Base-by-base conservation (phyloP, 2,888 invertebrate species). In the Gandaritis pyraliata region DNA sequence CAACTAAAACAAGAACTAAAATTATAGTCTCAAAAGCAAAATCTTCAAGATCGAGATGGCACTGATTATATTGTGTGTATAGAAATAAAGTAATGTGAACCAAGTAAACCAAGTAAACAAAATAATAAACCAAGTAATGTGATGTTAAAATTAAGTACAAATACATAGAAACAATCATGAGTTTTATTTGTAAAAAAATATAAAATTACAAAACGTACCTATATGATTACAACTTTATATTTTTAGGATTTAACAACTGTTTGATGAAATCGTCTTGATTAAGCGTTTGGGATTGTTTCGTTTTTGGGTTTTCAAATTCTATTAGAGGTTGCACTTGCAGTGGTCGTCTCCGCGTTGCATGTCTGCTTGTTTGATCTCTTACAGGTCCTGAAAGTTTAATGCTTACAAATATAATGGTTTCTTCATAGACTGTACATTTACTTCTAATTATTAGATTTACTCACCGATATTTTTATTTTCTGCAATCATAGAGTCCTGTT, bases 161-260 rank as follows among this genome's bases (percentile, higher is more conserved):
- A 8, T 23, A 23, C 23, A 48, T 15, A 15, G 3, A 48, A 29
- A 48, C 1, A 33, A 1, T 18, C 45, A 30, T 4, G 46, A 46
- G 16, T 49, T 61, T 61, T 58, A 51, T 64, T 48, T 33, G 0
- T 39, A 45, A 18, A 69, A 72, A 74, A 67, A 52, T 57, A 66
- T 12, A 53, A 65, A 68, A 43, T 39, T 47, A 59, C 36, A 53
- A 66, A 65, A 48, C n/a, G n/a, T n/a, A n/a, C n/a, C 10, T 43
- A 41, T 46, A 43, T 50, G 64, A 62, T 18, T 30, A 59, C 60
- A 64, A 43, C 47, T 70, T 77, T 70, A 84, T 75, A 36, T 77
- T 81, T 61, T 84, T 81, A 2, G 84, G 72, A 29, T 81, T 83
- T 11, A 81, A 18, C 7, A 87, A 64, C 62, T 86, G 84, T 57